phyloP scores from a whole-genome alignment of 1,140 invertebrate species.

The Platorchestia sp. region DNA sequence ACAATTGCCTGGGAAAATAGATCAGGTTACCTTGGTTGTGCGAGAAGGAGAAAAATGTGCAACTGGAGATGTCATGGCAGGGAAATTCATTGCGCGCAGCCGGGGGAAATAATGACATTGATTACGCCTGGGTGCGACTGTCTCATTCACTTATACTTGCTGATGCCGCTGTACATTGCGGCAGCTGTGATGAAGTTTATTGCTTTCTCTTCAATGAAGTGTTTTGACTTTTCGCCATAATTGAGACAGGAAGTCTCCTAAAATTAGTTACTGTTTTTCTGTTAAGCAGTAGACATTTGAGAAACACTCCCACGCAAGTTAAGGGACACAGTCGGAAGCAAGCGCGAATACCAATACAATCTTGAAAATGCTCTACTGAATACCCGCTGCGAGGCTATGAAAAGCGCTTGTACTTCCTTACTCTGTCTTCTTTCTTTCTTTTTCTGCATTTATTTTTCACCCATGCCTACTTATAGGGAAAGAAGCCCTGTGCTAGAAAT shows the following conservation, averaged over 20 bases:
- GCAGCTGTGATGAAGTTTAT: background rate
- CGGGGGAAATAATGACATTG: constrained; percentile 20
- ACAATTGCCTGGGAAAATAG: constrained; percentile 28
- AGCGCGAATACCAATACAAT: too few species aligned
- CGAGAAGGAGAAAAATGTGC: background rate
- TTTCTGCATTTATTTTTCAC: too few species aligned
- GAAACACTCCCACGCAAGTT: background rate
- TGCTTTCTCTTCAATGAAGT: background rate
- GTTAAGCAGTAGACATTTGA: background rate
- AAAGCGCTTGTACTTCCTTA: too few species aligned
- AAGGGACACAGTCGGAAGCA: background rate
- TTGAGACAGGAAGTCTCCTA: background rate
- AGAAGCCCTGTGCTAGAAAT: too few species aligned
- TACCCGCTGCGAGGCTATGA: too few species aligned
- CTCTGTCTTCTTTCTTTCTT: too few species aligned
- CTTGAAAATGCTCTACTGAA: too few species aligned
- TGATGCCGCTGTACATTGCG: background rate
- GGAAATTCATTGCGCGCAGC: constrained; percentile 8
- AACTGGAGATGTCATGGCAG: constrained; percentile 4
- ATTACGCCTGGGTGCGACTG: constrained; percentile 1
- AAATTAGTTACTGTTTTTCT: background rate
- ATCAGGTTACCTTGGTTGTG: constrained; percentile 10
- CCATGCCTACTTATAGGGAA: too few species aligned
- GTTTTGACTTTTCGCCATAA: background rate
- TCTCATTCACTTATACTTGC: background rate